Conservation (phyloP, 1,140 invertebrate species). For the Sinonovacula constricta region DNA sequence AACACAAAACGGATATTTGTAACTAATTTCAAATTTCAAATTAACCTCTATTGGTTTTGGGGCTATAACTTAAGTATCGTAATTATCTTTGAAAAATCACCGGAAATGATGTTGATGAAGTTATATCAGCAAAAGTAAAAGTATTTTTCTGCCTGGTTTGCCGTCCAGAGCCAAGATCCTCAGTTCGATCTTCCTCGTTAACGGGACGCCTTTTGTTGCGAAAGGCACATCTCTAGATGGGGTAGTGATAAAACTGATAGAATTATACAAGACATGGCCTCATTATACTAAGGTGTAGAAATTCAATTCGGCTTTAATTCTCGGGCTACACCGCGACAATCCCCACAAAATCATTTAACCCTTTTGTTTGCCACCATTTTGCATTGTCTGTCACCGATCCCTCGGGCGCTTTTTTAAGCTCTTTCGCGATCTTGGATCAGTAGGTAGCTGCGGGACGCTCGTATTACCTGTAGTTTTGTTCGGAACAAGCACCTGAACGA, state of each 20-base stretch:
- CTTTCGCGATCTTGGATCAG: constrained; percentile 11
- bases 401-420: constrained; percentile 10
- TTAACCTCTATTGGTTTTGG: no score
- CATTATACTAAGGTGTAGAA: constrained; percentile 43
- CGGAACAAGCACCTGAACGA: neutral
- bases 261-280: constrained; percentile 32
- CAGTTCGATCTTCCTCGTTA: constrained; percentile 38
- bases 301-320: constrained; percentile 41
- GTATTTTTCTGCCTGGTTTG: no score
- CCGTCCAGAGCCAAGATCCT: no score
- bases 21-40: no score
- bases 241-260: constrained; percentile 20
- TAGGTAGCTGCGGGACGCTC: constrained; percentile 12
- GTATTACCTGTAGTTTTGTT: constrained; percentile 29
- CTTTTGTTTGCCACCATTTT: constrained; percentile 28
- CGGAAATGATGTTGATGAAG: constrained; percentile 30
- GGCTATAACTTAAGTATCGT: no score
- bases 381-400: neutral
- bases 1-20: no score
- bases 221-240: constrained; percentile 21
- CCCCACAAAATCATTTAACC: constrained; percentile 33
- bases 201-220: constrained; percentile 20
- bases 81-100: no score
- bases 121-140: neutral
- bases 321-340: constrained; percentile 9